These are phyloP conservation scores for Pachycephus smyrnensis DNA, from an alignment of 2,888 invertebrate genomes.

Conservation along the genomic window DNA sequence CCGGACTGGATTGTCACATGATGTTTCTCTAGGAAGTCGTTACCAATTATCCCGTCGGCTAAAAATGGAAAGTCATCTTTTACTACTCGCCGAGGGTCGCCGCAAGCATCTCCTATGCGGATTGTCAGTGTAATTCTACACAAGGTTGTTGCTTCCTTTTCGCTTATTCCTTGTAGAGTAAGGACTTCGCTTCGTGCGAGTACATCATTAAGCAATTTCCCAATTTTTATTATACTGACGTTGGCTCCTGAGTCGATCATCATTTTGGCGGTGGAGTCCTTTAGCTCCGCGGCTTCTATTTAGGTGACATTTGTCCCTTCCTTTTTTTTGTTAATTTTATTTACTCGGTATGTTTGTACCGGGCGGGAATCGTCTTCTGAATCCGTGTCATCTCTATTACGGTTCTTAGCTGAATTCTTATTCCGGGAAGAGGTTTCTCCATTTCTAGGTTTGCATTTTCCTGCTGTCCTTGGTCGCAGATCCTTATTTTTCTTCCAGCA, in stretches of 20 bases:
- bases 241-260: conserved; percentile 4
- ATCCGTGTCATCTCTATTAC: too few species aligned
- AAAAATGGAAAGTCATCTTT: conserved; percentile 7
- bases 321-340: too few species aligned
- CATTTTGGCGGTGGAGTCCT: background rate
- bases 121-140: conserved; percentile 6
- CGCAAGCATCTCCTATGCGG: conserved; percentile 3
- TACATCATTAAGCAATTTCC: conserved; percentile 4
- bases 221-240: conserved; percentile 4
- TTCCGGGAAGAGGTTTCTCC: too few species aligned
- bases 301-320: too few species aligned
- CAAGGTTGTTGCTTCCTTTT: background rate
- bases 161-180: background rate
- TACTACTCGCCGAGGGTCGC: background rate
- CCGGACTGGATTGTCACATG: background rate
- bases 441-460: too few species aligned
- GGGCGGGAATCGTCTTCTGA: too few species aligned
- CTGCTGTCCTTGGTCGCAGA: too few species aligned
- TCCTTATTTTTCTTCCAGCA: too few species aligned
- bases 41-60: conserved; percentile 6
- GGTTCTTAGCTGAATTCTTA: too few species aligned
- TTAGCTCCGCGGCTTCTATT: too few species aligned
- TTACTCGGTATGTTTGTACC: too few species aligned
- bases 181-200: background rate
- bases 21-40: conserved; percentile 1